These are phyloP conservation scores for Tribolium castaneum DNA, from an alignment of 1,140 invertebrate species.

Conservation along the genomic window DNA sequence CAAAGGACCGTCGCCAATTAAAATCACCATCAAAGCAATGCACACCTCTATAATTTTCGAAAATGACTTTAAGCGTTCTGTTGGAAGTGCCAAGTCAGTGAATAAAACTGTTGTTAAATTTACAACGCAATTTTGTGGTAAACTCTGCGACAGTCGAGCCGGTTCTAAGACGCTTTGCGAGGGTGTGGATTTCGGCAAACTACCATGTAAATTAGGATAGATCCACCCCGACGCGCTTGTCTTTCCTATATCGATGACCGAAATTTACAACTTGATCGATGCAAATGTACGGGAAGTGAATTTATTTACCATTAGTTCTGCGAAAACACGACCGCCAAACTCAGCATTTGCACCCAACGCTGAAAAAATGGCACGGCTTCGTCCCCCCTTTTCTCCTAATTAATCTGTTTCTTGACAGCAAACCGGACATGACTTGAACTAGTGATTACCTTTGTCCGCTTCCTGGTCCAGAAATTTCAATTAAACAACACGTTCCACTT, in stretches of 20 bases:
- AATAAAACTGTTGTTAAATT: constrained; percentile 41
- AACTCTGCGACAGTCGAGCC: constrained; percentile 34
- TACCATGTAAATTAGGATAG: constrained; percentile 41
- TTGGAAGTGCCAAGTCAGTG: constrained; percentile 17
- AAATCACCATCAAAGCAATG: constrained; percentile 30
- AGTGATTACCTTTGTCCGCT: not conserved
- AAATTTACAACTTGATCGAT: constrained; percentile 38
- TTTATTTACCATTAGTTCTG: constrained; percentile 30
- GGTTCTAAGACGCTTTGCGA: constrained; percentile 15
- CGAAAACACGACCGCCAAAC: constrained; percentile 1
- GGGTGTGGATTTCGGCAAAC: constrained; percentile 43
- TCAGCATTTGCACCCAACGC: constrained; percentile 17
- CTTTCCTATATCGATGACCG: constrained; percentile 40
- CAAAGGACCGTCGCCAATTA: constrained; percentile 4
- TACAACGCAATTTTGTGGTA: constrained; percentile 28
- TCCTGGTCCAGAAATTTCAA: not conserved
- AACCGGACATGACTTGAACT: not conserved
- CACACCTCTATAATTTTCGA: constrained; percentile 1
- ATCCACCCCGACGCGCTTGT: constrained; percentile 37
- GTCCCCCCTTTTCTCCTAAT: not conserved
- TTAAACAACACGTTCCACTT: constrained; percentile 10
- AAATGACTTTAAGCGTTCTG: not conserved
- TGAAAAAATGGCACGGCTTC: not conserved
- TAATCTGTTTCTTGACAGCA: not conserved
- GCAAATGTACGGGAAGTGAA: constrained; percentile 26